Conservation (phyloP, 2,888 invertebrate genomes). For the Limnephilus marmoratus region DNA sequence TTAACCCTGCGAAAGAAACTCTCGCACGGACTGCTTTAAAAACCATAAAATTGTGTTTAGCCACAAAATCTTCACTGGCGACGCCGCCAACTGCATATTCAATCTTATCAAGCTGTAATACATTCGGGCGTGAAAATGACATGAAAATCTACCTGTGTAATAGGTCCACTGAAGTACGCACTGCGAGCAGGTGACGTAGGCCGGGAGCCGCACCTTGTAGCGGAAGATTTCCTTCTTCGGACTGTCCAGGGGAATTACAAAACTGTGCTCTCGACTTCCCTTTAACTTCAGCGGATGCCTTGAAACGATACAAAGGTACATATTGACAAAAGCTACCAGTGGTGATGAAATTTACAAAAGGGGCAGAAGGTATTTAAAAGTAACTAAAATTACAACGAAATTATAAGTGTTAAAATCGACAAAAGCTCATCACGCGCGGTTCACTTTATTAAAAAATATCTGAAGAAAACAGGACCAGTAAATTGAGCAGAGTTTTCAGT, state of each 20-base stretch:
- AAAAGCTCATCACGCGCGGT: too few relatives aligned
- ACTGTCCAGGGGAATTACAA: slow-evolving; percentile 84
- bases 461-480: too few relatives aligned
- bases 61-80: too few relatives aligned
- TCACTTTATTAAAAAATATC: too few relatives aligned
- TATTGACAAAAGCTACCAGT: background rate
- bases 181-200: slow-evolving; percentile 90
- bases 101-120: background rate
- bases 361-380: too few relatives aligned
- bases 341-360: too few relatives aligned
- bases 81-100: too few relatives aligned
- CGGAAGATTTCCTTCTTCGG: slow-evolving; percentile 81
- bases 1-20: too few relatives aligned
- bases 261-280: slow-evolving; percentile 84
- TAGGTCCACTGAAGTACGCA: slow-evolving; percentile 97
- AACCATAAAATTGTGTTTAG: too few relatives aligned
- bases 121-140: background rate
- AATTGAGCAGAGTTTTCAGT: too few relatives aligned
- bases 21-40: background rate
- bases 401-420: too few relatives aligned
- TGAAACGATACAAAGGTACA: slow-evolving; percentile 65
- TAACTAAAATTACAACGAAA: too few relatives aligned
- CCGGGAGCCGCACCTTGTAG: slow-evolving; percentile 87
- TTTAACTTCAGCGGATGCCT: slow-evolving; percentile 86
- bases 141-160: slow-evolving; percentile 81